Evolutionary conservation across 2,113 vertebrate genomes (phyloP).

Genomic region (Puma concolor): DNA sequence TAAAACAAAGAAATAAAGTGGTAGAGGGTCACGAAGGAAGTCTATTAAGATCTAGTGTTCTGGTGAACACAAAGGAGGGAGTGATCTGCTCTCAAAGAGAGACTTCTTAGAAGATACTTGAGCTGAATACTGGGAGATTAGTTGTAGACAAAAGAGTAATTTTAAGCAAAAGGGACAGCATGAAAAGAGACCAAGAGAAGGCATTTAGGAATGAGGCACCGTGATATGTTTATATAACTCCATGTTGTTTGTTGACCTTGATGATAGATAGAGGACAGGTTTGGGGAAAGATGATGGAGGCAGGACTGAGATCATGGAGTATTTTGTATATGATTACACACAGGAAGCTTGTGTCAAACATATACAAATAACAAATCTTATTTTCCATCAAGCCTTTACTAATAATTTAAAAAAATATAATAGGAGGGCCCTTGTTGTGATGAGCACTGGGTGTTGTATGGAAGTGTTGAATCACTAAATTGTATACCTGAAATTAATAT

Average conservation of each 20-base stretch:
- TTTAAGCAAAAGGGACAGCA: not conserved
- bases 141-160: not conserved
- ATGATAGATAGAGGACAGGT: not conserved
- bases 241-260: not conserved
- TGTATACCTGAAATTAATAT: not conserved
- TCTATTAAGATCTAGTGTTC: not conserved
- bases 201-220: not conserved
- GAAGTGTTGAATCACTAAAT: not conserved
- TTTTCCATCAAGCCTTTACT: not conserved
- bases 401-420: not conserved
- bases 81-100: not conserved
- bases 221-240: not conserved
- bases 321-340: not conserved
- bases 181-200: not conserved
- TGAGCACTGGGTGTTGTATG: not conserved
- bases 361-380: not conserved
- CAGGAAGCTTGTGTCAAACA: not conserved
- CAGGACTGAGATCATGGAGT: not conserved
- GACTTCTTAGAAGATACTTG: not conserved
- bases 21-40: not conserved
- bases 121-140: not conserved
- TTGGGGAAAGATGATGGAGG: not conserved
- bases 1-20: not conserved
- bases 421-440: not conserved
- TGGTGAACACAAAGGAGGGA: not conserved